These are phyloP conservation scores for Pachypanchax playfairii DNA, from an alignment of 2,113 vertebrate species.

Conservation along the genomic window DNA sequence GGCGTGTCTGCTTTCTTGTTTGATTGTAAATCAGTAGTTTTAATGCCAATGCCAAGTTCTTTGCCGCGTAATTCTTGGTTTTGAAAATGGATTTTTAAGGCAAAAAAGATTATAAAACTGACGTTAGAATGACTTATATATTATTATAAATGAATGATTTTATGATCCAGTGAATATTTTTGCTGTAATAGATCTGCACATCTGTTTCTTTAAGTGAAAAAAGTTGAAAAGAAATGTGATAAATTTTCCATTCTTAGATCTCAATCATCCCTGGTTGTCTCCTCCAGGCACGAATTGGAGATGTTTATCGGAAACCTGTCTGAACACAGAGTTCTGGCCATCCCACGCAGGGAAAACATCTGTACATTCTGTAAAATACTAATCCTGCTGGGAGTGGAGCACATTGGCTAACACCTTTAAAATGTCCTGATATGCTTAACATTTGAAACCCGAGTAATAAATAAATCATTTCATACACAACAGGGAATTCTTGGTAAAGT, in stretches of 20 bases:
- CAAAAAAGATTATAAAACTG: not conserved
- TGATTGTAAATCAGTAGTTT: not conserved
- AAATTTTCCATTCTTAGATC: slow-evolving; percentile 1
- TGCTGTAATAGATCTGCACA: slow-evolving; percentile 15
- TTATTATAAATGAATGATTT: not conserved
- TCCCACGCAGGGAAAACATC: not conserved
- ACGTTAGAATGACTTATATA: not conserved
- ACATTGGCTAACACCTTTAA: not conserved
- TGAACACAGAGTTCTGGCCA: slow-evolving; percentile 7
- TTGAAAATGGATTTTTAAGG: not conserved
- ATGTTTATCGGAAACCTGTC: slow-evolving; percentile 7
- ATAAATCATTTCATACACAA: no score
- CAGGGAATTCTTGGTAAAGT: no score
- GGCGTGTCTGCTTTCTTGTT: not conserved
- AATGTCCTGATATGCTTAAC: not conserved
- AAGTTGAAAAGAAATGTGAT: not conserved
- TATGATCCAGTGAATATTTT: slow-evolving; percentile 1
- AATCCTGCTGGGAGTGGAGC: not conserved
- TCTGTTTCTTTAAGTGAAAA: slow-evolving; percentile 12
- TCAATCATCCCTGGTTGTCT: not conserved
- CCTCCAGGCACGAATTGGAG: slow-evolving; percentile 22
- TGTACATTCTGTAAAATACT: slow-evolving; percentile 15
- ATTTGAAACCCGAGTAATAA: not conserved
- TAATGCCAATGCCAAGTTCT: not conserved
- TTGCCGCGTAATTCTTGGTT: not conserved